These are phyloP conservation scores for Nycteola revayana DNA, from an alignment of 2,888 invertebrate genomes.

Conservation along the genomic window DNA sequence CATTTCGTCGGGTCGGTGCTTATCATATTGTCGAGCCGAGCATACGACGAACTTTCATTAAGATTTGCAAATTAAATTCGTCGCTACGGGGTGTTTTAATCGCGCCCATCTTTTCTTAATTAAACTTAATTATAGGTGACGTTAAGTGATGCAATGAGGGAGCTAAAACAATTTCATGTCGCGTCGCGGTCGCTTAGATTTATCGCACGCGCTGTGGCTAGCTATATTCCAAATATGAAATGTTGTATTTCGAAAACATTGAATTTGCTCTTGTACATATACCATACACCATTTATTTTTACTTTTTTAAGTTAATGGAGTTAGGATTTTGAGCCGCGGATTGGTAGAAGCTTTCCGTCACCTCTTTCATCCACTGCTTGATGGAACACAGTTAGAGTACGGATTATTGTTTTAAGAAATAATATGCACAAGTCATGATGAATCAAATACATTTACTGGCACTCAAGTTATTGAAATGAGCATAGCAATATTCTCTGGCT, in stretches of 20 bases:
- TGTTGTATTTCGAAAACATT: slow-evolving; percentile 2
- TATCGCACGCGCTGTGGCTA: slow-evolving; percentile 10
- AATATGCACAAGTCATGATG: no score
- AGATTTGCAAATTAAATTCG: slow-evolving; percentile 67
- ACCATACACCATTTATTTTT: no score
- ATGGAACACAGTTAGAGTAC: no score
- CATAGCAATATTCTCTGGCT: no score
- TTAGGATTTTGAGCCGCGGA: no score
- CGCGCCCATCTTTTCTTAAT: slow-evolving; percentile 54
- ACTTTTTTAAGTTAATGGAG: no score
- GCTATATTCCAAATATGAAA: slow-evolving; percentile 7
- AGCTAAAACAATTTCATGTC: slow-evolving; percentile 26
- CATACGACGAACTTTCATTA: slow-evolving; percentile 52
- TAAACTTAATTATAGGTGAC: slow-evolving; percentile 58
- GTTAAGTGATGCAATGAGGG: slow-evolving; percentile 35
- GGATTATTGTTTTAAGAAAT: no score
- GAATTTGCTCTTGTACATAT: no score
- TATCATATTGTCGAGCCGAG: slow-evolving; percentile 43
- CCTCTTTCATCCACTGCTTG: no score
- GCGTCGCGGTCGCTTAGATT: slow-evolving; percentile 20
- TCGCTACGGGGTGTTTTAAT: slow-evolving; percentile 56
- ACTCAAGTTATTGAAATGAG: no score
- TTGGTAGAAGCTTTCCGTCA: no score
- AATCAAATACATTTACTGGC: no score
- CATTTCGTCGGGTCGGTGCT: slow-evolving; percentile 45